phyloP scores from a whole-genome alignment of 2,797 vertebrate genomes.

The Myotis vivesi region DNA sequence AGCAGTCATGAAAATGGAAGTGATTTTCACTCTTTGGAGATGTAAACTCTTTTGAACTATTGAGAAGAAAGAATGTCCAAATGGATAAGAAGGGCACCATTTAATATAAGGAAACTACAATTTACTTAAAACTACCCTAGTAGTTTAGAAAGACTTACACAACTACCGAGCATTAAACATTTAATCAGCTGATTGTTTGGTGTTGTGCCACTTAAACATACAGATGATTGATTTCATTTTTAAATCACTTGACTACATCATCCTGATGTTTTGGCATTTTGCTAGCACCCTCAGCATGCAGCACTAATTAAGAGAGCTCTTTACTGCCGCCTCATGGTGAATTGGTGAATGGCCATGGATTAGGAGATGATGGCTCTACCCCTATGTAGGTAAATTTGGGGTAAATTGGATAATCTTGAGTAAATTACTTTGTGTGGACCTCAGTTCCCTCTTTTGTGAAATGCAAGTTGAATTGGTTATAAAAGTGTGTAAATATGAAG shows the following conservation, averaged over 20 bases:
- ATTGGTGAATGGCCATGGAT: background rate
- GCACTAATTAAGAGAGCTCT: background rate
- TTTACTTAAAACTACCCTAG: background rate
- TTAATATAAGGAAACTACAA: background rate
- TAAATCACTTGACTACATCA: conserved; percentile 4
- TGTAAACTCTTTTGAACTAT: background rate
- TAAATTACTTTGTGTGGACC: background rate
- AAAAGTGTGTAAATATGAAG: background rate
- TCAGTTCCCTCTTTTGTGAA: conserved; percentile 19
- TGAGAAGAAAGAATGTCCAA: background rate
- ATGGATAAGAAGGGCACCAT: background rate
- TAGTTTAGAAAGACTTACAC: background rate
- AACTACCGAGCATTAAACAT: background rate
- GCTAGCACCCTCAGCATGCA: background rate
- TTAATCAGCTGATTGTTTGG: conserved; percentile 20
- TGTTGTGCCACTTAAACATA: background rate
- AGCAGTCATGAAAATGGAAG: background rate
- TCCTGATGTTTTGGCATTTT: conserved; percentile 2
- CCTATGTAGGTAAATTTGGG: background rate
- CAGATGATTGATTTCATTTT: conserved; percentile 32
- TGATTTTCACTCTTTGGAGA: background rate
- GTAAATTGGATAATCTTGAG: background rate
- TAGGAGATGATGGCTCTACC: background rate
- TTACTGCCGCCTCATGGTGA: background rate
- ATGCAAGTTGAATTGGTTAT: background rate